Evolutionary conservation across 2,888 invertebrate species (phyloP).

Genomic region (Chrysopilus asiliformis): DNA sequence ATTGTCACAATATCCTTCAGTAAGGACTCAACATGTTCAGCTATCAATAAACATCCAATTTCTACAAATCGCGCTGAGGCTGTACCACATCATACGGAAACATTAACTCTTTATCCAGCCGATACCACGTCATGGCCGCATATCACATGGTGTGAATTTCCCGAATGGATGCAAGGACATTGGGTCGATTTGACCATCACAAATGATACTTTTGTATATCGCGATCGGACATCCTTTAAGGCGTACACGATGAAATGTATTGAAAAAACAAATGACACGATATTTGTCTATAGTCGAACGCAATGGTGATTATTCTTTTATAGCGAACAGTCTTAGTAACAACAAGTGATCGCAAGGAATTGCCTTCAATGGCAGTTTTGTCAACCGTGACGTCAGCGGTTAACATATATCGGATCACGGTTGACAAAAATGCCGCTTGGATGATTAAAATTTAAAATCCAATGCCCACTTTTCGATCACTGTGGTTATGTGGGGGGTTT

Average conservation of each 20-base stretch:
- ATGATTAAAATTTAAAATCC: no score
- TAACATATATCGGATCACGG: no score
- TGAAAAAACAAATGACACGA: conserved; percentile 25
- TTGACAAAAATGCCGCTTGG: no score
- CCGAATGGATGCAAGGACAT: conserved; percentile 47
- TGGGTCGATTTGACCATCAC: conserved; percentile 45
- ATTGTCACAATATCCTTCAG: conserved; percentile 45
- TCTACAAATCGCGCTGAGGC: conserved; percentile 34
- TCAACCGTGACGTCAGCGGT: no score
- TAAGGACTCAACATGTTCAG: conserved; percentile 46
- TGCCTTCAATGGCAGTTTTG: no score
- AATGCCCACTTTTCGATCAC: no score
- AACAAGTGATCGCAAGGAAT: no score
- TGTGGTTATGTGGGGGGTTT: no score
- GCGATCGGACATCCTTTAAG: conserved; percentile 40
- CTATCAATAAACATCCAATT: conserved; percentile 3
- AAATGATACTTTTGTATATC: conserved; percentile 37
- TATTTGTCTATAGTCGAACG: conserved; percentile 39
- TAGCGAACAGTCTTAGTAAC: not conserved
- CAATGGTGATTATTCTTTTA: conserved; percentile 28
- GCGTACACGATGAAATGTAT: conserved; percentile 40
- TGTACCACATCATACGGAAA: conserved; percentile 41
- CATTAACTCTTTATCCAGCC: conserved; percentile 37
- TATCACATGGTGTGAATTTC: conserved; percentile 36
- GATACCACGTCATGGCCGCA: conserved; percentile 32